Base-by-base conservation (phyloP, 2,888 invertebrate genomes). In the Polydesmus complanatus region DNA sequence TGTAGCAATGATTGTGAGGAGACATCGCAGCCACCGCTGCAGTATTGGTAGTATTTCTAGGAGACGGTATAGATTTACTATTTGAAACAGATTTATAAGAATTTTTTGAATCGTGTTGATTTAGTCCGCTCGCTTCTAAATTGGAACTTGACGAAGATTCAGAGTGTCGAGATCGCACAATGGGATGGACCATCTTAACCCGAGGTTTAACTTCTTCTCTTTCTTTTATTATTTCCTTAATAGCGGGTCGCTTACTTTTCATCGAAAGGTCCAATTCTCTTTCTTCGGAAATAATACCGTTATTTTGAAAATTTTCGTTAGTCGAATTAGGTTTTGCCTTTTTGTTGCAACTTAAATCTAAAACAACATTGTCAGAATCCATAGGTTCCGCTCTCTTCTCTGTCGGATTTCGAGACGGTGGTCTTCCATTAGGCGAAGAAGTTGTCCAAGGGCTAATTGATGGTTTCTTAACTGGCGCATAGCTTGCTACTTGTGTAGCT, bases 301-400 rank as follows among this genome's bases (percentile, higher is more conserved):
- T 3, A 2, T 25, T 2, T 3, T 19, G 55, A 1, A 14, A 25
- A n/a, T 2, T 11, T 5, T 5, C 49, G 48, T 18, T 49, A 27
- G 25, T 8, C 22, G 57, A n/a, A n/a, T n/a, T n/a, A 14, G 11
- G 14, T 3, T 49, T 22, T 22, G 57, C 14, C 3, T 37, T 22
- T 58, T 58, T n/a, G 47, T 58, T 18, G 52, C 27, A 37, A 25
- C 58, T 50, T 23, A 58, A 22, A 21, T 58, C 58, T 51, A 58
- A 51, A 11, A 51, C 58, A 5, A 19, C 27, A n/a, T 37, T 52
- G 21, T 58, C 52, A 23, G 22, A 14, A 37, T 37, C 37, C 14
- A 8, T 14, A 37, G 37, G 37, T 8, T 37, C 37, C 14, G 37
- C 8, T 37, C 37, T 5, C 37, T 14, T 37, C 14, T 37, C 37